These are phyloP conservation scores for Macrotus californicus DNA, from an alignment of 2,113 vertebrate species.

Conservation along the genomic window DNA sequence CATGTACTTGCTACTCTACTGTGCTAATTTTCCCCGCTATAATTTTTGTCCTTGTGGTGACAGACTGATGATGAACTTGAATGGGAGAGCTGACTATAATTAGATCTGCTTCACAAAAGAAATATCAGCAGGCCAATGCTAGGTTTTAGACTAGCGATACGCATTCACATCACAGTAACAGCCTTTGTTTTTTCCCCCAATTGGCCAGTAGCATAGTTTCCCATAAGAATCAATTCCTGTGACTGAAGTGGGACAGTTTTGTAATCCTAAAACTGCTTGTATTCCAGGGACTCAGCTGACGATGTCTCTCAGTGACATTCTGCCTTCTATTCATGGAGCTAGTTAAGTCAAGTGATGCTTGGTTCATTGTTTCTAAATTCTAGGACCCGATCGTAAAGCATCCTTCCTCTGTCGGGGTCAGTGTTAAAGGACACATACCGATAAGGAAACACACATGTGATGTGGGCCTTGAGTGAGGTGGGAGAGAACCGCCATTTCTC, in stretches of 20 bases:
- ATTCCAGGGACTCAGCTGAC: neutral
- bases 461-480: neutral
- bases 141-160: neutral
- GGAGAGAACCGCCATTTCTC: neutral
- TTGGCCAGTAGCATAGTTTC: neutral
- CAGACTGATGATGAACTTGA: constrained; percentile 42
- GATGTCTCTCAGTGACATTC: neutral
- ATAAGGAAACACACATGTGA: neutral
- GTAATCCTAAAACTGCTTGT: neutral
- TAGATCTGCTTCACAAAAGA: constrained; percentile 27
- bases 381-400: neutral
- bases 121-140: constrained; percentile 8
- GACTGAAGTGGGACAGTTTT: neutral
- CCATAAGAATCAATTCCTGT: neutral
- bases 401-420: neutral
- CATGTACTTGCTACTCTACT: neutral
- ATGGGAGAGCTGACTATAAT: constrained; percentile 39
- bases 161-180: neutral
- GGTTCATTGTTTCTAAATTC: neutral
- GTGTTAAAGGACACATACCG: neutral
- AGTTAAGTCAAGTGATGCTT: neutral
- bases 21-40: neutral
- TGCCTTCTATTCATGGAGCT: neutral
- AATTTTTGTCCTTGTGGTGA: constrained; percentile 30
- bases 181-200: neutral